Percentiles rank a stretch among this genome's conserved stretches.
Conservation (phyloP, 2,797 vertebrate genomes). For the Galago senegalensis region DNA sequence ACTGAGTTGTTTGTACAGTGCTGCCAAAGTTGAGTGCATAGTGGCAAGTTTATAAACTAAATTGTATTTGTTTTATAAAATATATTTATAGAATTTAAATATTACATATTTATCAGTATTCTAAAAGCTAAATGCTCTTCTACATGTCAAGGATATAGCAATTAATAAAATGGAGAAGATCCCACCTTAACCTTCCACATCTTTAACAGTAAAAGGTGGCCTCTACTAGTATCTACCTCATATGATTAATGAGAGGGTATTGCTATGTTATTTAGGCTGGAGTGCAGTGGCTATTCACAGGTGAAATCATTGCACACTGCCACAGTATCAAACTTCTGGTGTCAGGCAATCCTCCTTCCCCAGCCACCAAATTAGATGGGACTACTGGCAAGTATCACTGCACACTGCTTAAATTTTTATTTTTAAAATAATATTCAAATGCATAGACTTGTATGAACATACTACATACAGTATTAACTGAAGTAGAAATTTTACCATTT, state of each 20-base stretch:
- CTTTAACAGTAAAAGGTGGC: background rate
- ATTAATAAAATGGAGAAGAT: background rate
- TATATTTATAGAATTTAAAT: constrained; percentile 32
- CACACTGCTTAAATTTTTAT: background rate
- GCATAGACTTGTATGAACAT: background rate
- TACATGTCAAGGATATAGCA: background rate
- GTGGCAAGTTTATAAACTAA: too few species aligned
- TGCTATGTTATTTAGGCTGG: background rate
- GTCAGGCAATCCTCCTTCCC: background rate
- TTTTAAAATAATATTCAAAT: background rate
- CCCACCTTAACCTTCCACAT: background rate
- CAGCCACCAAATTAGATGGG: background rate
- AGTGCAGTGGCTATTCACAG: background rate
- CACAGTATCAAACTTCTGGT: background rate
- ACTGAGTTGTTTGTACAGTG: too few species aligned
- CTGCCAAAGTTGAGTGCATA: too few species aligned
- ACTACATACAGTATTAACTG: background rate
- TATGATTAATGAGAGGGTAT: background rate
- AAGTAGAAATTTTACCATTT: background rate
- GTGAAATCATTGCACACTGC: background rate
- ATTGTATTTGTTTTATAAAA: background rate
- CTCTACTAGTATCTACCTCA: background rate
- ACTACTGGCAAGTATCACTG: background rate
- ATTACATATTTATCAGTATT: background rate
- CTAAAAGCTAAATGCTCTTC: background rate